A percentile compares a stretch with the other conserved stretches of the same genome.
Conservation (phyloP, 2,797 vertebrate genomes). For the Enteromius afrohamiltoni region DNA sequence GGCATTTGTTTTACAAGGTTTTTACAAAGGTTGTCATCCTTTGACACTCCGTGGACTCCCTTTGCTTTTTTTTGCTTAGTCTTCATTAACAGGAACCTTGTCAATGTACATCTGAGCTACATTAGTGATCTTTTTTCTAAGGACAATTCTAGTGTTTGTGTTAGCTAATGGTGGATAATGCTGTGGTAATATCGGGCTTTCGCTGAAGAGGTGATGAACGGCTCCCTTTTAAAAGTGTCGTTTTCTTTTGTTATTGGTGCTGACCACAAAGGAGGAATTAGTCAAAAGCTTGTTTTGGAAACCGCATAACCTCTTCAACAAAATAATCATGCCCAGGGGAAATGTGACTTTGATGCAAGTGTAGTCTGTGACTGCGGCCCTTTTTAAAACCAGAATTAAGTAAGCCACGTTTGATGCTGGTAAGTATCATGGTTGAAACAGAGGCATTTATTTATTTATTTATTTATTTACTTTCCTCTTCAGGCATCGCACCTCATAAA, state of each 20-base stretch:
- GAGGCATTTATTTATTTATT: constrained; percentile 22
- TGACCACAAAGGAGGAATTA: constrained; percentile 27
- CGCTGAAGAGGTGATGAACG: constrained; percentile 28
- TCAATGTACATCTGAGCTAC: constrained; percentile 67
- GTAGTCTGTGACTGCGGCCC: constrained; percentile 3
- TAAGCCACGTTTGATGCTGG: not conserved
- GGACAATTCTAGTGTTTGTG: not conserved
- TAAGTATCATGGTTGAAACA: not conserved
- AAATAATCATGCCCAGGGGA: constrained; percentile 7
- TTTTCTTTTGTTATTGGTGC: constrained; percentile 45
- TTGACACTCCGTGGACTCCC: constrained; percentile 30
- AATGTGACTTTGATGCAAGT: not conserved
- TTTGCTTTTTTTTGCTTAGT: constrained; percentile 30
- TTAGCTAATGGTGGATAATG: constrained; percentile 24
- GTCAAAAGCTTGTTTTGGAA: constrained; percentile 9
- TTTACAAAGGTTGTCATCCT: constrained; percentile 40
- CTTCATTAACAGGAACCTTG: constrained; percentile 52
- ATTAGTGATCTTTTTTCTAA: constrained; percentile 61
- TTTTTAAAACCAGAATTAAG: not conserved
- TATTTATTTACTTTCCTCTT: not conserved
- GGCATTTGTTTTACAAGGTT: constrained; percentile 43
- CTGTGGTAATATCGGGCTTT: constrained; percentile 45
- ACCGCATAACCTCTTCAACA: not conserved
- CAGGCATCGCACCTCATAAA: constrained; percentile 31
- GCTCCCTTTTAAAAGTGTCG: constrained; percentile 9